Evolutionary conservation across 2,888 invertebrate species (phyloP).

Genomic region (Andrena trimmerana): DNA sequence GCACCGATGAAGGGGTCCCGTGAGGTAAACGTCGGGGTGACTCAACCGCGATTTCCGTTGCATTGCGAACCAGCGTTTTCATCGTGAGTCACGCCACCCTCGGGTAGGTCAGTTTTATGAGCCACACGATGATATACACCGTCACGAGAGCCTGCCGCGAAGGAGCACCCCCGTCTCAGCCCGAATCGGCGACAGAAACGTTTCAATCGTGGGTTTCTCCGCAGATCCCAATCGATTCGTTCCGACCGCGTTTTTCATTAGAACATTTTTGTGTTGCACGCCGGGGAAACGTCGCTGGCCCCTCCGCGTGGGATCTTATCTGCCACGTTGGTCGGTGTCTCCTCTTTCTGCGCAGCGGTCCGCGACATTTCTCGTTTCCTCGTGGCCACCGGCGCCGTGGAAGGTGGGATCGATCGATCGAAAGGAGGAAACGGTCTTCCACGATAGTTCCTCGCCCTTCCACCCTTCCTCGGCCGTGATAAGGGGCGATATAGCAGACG

Average conservation of each 20-base stretch:
- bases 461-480: conserved; percentile 30
- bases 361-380: conserved; percentile 63
- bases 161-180: not conserved
- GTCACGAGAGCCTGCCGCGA: not conserved
- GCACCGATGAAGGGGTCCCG: not conserved
- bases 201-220: conserved; percentile 14
- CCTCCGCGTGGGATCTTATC: conserved; percentile 46
- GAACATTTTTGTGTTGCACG: conserved; percentile 9
- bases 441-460: conserved; percentile 41
- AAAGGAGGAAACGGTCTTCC: conserved; percentile 58
- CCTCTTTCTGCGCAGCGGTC: conserved; percentile 42
- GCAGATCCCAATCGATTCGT: conserved; percentile 13
- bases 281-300: conserved; percentile 14
- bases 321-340: conserved; percentile 39
- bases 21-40: conserved; percentile 23
- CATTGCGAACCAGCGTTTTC: conserved; percentile 4
- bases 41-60: conserved; percentile 22
- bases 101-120: conserved; percentile 27
- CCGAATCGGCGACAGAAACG: conserved; percentile 10
- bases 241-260: not conserved
- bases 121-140: conserved; percentile 15
- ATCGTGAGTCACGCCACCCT: conserved; percentile 36
- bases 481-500: conserved; percentile 45
- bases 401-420: conserved; percentile 62
- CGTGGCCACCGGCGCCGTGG: conserved; percentile 8